These are phyloP conservation scores for Coremacera marginata DNA, from an alignment of 2,888 invertebrate species.

Conservation along the genomic window DNA sequence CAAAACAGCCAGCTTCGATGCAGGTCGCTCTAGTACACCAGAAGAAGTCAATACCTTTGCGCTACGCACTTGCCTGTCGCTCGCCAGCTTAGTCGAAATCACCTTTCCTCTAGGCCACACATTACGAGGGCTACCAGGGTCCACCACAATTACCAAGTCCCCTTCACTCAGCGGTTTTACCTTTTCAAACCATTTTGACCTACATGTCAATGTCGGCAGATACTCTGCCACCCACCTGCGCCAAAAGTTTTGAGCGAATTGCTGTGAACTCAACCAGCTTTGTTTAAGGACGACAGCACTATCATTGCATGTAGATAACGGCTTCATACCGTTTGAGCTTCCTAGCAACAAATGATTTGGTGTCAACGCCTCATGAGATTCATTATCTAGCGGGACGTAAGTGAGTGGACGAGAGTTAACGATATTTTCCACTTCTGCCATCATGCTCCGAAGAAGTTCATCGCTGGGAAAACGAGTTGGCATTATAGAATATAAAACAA, in stretches of 20 bases:
- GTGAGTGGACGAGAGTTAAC: too few species aligned
- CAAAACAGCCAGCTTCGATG: too few species aligned
- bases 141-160: too few species aligned
- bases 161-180: too few species aligned
- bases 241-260: conserved; percentile 45
- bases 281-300: conserved; percentile 37
- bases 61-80: too few species aligned
- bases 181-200: conserved; percentile 38
- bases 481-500: conserved; percentile 42
- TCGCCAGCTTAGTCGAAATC: too few species aligned
- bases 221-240: conserved; percentile 42
- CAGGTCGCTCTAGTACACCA: too few species aligned
- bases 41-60: too few species aligned
- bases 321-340: conserved; percentile 44
- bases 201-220: conserved; percentile 31
- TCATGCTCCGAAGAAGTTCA: conserved; percentile 40
- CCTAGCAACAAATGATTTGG: conserved; percentile 53
- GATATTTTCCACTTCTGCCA: conserved; percentile 45
- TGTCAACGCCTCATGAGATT: conserved; percentile 49
- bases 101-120: background rate
- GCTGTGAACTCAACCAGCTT: conserved; percentile 42
- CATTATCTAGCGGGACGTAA: too few species aligned
- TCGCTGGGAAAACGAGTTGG: conserved; percentile 46
- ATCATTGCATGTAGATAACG: conserved; percentile 37
- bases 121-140: too few species aligned